Percentiles rank a stretch among this genome's conserved stretches.
Conservation (phyloP, 1,140 invertebrate genomes). For the Choristoneura fumiferana region DNA sequence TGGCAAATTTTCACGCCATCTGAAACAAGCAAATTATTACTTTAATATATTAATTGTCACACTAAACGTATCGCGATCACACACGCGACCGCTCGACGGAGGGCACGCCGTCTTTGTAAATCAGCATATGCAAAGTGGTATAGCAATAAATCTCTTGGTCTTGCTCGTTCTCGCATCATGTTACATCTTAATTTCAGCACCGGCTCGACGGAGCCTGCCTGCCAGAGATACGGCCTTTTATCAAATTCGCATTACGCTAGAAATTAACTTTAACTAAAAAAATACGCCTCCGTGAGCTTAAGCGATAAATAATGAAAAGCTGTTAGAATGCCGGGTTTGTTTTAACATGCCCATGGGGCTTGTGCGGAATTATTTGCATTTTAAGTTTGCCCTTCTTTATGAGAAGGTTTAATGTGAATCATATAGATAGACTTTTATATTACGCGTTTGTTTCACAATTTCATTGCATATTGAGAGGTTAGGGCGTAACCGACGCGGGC, state of each 20-base stretch:
- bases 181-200: slow-evolving; percentile 80
- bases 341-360: slow-evolving; percentile 61
- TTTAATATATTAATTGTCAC: slow-evolving; percentile 26
- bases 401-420: slow-evolving; percentile 45
- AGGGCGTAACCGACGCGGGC: neutral
- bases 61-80: slow-evolving; percentile 30
- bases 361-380: slow-evolving; percentile 56
- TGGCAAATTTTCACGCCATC: neutral
- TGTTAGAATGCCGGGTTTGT: slow-evolving; percentile 59
- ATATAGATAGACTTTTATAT: slow-evolving; percentile 28
- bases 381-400: slow-evolving; percentile 55
- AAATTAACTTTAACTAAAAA: slow-evolving; percentile 67
- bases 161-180: slow-evolving; percentile 80
- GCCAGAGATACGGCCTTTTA: slow-evolving; percentile 75
- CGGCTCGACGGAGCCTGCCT: slow-evolving; percentile 69
- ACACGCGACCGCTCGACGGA: slow-evolving; percentile 42
- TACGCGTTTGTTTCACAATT: neutral
- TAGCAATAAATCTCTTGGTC: slow-evolving; percentile 79
- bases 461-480: neutral
- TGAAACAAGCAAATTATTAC: neutral
- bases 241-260: slow-evolving; percentile 74
- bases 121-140: slow-evolving; percentile 80
- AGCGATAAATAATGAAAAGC: slow-evolving; percentile 60
- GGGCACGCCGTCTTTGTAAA: slow-evolving; percentile 73
- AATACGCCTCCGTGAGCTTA: slow-evolving; percentile 53